Base-by-base conservation (phyloP, 1,140 invertebrate genomes). In the Diorhabda carinulata region DNA sequence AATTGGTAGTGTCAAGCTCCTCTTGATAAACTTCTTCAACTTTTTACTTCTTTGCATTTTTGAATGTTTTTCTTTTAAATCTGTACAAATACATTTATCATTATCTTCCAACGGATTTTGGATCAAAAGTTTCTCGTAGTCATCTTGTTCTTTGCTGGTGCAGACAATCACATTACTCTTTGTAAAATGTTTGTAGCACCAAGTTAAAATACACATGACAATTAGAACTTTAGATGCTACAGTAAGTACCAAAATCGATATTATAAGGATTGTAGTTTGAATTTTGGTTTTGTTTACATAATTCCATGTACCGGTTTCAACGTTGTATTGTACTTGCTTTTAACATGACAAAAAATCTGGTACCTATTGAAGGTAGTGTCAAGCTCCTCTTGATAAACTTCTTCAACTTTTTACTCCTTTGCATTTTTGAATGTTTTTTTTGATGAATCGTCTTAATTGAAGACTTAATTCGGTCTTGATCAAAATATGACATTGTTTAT, bases 151-250 rank as follows among this genome's bases (percentile, higher is more conserved):
- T 57, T 58, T n/a, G n/a, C 43, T 42, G 8, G n/a, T 56, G 47
- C 70, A 74, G 57, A 67, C 66, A 8, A 61, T 60, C 61, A 67
- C 65, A 40, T 68, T 68, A 5, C 64, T 43, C 59, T 61, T 61
- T 64, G 47, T 57, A 47, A 65, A 74, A 57, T 72, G 70, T 44
- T 63, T 69, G 57, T 74, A 74, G 60, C 72, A 74, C 72, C 72
- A 74, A 40, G 64, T 74, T 60, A 74, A 60, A 10, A 74, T 41
- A 56, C 72, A 74, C 72, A 74, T 71, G 6, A 74, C 41, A n/a
- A 74, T 44, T n/a, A 74, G 57, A 3, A 74, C 47, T 57, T 74
- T 74, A 43, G 72, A 70, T 6, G 71, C 68, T 7, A 74, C 66
- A 3, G 72, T 74, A 8, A 74, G 5, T 1, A 70, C 70, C 40